Evolutionary conservation across 2,888 invertebrate genomes (phyloP), one percentile per base, ranked within the genome.

Genomic region (Hyppa rectilinea): DNA sequence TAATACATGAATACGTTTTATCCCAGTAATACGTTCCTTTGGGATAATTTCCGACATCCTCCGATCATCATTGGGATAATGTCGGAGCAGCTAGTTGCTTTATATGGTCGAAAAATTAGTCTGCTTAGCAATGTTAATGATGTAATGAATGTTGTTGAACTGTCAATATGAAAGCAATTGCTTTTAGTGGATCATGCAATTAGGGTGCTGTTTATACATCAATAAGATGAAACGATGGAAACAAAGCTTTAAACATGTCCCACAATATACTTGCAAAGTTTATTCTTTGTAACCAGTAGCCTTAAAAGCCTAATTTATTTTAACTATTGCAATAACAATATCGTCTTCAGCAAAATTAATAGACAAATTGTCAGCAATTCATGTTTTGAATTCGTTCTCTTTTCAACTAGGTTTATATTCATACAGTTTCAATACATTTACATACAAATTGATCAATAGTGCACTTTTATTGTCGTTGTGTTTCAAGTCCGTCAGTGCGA

Each of bases 391-490:
- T 50, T 14, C 31, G 50, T 75, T 70, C 53, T 67, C 64, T 63
- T 77, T 64, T 23, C 14, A 70, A 60, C 53, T 74, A 73, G 66
- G 72, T 81, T 59, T 68, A 62, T 70, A 72, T 68, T 70, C 64
- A 68, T 50, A 77, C 65, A 61, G 40, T 66, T 49, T 61, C n/a
- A 69, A 56, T 69, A 23, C 20, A 79, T 79, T 83, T 71, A 65
- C 81, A 83, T 85, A 76, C 71, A 82, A 84, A 87, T 86, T 81
- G 79, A 59, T 74, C 62, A 71, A 75, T 68, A 68, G 69, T 81
- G 75, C 83, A 80, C 76, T 84, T 85, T 87, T 83, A 85, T 84
- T 80, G 78, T 80, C 45, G 71, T 82, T 36, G 61, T 65, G 68
- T 71, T 82, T 82, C 61, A 67, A 79, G 75, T 85, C 56, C 59